Evolutionary conservation across 2,113 vertebrate genomes (phyloP), one percentile per base, ranked within the genome.

Genomic region (Dunckerocampus dactyliophorus): DNA sequence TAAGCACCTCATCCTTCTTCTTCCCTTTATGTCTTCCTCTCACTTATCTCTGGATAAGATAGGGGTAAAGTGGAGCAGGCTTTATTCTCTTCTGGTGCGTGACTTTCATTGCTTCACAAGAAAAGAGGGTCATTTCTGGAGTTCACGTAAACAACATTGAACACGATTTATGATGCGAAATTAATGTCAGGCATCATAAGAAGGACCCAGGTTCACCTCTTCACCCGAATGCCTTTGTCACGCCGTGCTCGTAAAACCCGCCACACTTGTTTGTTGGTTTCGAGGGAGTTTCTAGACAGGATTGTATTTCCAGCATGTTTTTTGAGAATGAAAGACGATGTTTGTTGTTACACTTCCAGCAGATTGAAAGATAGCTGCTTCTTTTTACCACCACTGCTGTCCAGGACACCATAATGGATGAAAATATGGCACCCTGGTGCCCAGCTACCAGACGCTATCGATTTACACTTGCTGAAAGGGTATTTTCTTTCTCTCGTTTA

Each of bases 291-390:
- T 64, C 79, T 76, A 3, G 50, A 37, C 22, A 14, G 71, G 57
- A 37, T 85, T 77, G 87, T 88, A 85, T 83, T 86, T 88, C 88
- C 77, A 79, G 80, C 63, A 65, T 77, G 87, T 88, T 86, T 83
- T 86, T 88, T 87, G 74, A 79, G 80, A 61, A 67, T 59, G 66
- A 65, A 64, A 66, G 47, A 17, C 24, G 73, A 60, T 19, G 22
- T 50, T 67, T 56, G 75, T 67, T 34, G 16, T 19, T n/a, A 9
- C 34, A 56, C 54, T 42, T 56, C n/a, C 54, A 56, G 34, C 13
- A 42, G 19, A 42, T 37, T 15, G 20, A 43, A 43, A 39, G 54
- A 42, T 42, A 14, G 39, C n/a, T 15, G 52, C 8, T 5, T 42
- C 53, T 20, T 42, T 42, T 42, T 39, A 8, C 31, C 11, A 4